These are phyloP conservation scores for Alsophila aescularia DNA, from an alignment of 2,888 invertebrate genomes.

Conservation along the genomic window DNA sequence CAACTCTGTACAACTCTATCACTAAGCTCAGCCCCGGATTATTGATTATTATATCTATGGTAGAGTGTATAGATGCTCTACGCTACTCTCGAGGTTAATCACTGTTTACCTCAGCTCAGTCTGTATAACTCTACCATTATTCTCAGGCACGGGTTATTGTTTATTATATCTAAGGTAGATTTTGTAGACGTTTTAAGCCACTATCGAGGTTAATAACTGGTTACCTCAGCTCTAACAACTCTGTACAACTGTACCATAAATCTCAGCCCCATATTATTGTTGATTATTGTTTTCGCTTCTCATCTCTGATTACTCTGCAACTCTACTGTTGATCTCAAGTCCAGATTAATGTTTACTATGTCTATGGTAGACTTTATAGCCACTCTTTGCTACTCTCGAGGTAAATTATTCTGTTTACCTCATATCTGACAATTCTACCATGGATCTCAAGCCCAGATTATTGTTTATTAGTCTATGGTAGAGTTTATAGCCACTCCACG, in stretches of 20 bases:
- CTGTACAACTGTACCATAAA: conserved; percentile 1
- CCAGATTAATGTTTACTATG: conserved; percentile 8
- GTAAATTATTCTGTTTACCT: conserved; percentile 75
- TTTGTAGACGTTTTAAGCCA: conserved; percentile 1
- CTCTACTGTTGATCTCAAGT: not conserved
- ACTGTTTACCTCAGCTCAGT: conserved; percentile 66
- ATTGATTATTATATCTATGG: conserved; percentile 6
- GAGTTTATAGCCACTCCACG: conserved; percentile 14
- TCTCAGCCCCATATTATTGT: not conserved
- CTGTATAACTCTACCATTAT: conserved; percentile 28
- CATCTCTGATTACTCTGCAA: conserved; percentile 55
- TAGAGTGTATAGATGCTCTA: conserved; percentile 7
- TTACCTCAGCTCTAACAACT: conserved; percentile 52
- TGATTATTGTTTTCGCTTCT: conserved; percentile 56
- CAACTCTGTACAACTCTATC: not conserved
- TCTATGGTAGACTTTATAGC: conserved; percentile 10
- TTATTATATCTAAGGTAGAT: conserved; percentile 8
- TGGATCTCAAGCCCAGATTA: not conserved
- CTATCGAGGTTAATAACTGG: conserved; percentile 67
- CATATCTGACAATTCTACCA: conserved; percentile 40
- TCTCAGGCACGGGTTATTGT: conserved; percentile 1
- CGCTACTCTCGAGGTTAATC: conserved; percentile 57
- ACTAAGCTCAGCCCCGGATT: not conserved
- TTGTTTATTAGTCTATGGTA: conserved; percentile 11
- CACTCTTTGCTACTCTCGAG: conserved; percentile 36